Evolutionary conservation across 2,113 vertebrate genomes (phyloP).

Genomic region (Brachypteracias leptosomus): DNA sequence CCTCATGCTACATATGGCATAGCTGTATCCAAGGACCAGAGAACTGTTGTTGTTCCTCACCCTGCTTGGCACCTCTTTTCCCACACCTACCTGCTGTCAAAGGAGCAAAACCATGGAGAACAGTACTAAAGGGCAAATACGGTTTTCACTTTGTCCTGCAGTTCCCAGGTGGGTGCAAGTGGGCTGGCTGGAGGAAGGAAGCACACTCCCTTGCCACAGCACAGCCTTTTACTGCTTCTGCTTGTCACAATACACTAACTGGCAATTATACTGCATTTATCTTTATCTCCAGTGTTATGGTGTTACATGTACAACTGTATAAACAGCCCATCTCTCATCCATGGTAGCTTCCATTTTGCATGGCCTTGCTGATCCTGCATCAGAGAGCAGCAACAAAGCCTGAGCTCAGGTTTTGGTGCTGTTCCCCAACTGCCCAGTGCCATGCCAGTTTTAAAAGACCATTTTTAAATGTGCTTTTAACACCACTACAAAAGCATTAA

Average conservation of each 20-base stretch:
- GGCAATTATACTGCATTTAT: background rate
- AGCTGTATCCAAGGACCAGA: background rate
- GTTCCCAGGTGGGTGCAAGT: fast-evolving
- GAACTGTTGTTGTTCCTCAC: background rate
- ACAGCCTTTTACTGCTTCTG: background rate
- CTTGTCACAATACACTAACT: background rate
- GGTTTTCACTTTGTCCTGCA: background rate
- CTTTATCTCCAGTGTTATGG: background rate
- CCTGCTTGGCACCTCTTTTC: background rate
- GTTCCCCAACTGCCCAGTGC: background rate
- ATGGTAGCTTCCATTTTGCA: background rate
- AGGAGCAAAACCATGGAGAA: fast-evolving
- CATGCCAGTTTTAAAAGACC: fast-evolving
- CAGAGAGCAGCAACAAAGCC: background rate
- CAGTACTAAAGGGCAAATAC: background rate
- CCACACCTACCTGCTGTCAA: background rate
- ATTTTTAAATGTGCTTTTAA: background rate
- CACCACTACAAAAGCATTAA: background rate
- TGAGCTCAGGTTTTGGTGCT: background rate
- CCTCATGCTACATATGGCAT: fast-evolving
- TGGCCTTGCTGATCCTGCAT: background rate
- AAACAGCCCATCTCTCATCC: background rate
- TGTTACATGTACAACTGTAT: background rate
- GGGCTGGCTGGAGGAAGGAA: background rate
- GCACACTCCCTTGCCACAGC: background rate